These are phyloP conservation scores for Acanthosepion esculentum DNA, from an alignment of 2,888 invertebrate species.

Conservation along the genomic window DNA sequence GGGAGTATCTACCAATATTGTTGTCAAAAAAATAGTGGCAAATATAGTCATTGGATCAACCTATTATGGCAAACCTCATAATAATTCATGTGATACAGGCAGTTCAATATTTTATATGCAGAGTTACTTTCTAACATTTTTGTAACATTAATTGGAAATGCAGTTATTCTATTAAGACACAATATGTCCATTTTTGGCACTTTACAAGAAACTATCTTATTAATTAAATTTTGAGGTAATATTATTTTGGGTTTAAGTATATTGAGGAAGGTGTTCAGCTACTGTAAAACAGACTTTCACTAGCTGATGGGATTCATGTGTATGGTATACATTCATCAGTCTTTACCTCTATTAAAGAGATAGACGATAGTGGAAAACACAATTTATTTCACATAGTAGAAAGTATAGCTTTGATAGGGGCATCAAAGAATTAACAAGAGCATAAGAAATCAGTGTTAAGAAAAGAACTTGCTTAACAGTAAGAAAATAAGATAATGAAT, in stretches of 20 bases:
- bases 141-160: neutral
- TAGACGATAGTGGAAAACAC: neutral
- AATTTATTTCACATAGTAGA: neutral
- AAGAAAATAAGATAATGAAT: neutral
- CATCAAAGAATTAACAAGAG: neutral
- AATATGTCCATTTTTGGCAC: neutral
- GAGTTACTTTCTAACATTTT: too few species aligned
- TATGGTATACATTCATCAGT: too few species aligned
- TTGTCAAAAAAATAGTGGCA: neutral
- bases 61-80: neutral
- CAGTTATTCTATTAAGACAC: neutral
- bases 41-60: neutral
- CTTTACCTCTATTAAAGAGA: neutral
- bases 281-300: too few species aligned
- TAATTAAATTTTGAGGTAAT: too few species aligned
- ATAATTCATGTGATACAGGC: neutral
- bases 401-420: neutral
- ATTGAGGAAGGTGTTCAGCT: too few species aligned
- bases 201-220: neutral
- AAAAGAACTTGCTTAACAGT: neutral
- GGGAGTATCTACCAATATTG: too few species aligned
- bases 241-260: too few species aligned
- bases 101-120: neutral
- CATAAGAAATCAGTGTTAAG: neutral
- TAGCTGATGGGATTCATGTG: too few species aligned